Conservation (phyloP, 2,888 invertebrate genomes). For the Tenthredo mesomela region DNA sequence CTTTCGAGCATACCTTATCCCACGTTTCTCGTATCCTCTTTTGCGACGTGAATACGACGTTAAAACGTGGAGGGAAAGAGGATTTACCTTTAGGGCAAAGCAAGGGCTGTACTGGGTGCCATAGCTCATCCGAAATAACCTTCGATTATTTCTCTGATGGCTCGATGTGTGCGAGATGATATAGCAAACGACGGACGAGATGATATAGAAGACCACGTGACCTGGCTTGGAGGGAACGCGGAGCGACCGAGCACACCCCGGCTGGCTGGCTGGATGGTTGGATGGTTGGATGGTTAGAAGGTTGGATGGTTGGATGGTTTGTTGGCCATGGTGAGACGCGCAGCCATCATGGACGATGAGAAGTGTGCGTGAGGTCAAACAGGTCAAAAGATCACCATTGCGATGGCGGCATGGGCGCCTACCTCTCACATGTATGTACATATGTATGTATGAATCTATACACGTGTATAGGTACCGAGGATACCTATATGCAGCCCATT, state of each 20-base stretch:
- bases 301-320: constrained; percentile 11
- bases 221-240: constrained; percentile 36
- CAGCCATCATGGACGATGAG: constrained; percentile 76
- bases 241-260: constrained; percentile 31
- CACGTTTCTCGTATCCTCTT: background rate
- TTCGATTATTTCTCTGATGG: constrained; percentile 43
- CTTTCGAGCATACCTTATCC: background rate
- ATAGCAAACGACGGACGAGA: background rate
- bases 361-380: constrained; percentile 76
- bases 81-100: background rate
- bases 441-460: background rate
- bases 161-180: constrained; percentile 33
- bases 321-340: constrained; percentile 61
- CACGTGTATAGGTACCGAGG: background rate
- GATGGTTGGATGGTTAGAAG: background rate
- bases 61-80: background rate
- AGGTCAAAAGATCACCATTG: constrained; percentile 76
- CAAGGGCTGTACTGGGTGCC: background rate
- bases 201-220: constrained; percentile 35
- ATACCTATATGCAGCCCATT: constrained; percentile 22
- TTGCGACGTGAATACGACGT: background rate
- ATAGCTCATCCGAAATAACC: constrained; percentile 40
- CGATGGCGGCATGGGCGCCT: constrained; percentile 65
- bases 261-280: constrained; percentile 29
- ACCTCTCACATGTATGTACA: constrained; percentile 45